phyloP scores from a whole-genome alignment of 1,140 invertebrate species.

The Drosophila kikkawai region DNA sequence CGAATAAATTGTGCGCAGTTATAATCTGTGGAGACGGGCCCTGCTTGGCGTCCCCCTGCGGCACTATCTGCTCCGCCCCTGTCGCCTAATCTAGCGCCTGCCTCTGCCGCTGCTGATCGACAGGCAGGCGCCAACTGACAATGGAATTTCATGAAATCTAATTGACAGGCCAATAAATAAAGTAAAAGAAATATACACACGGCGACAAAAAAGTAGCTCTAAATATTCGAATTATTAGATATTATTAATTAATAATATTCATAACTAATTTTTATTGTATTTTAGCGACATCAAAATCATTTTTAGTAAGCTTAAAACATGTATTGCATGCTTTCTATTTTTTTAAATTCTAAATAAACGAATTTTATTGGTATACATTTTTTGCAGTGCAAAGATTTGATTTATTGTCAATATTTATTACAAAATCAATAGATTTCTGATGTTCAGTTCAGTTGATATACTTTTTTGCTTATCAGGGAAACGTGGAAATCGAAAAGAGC shows the following conservation, averaged over 20 bases:
- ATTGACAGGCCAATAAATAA: constrained; percentile 47
- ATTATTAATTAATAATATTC: background rate
- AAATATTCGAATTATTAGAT: background rate
- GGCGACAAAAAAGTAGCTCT: constrained; percentile 1
- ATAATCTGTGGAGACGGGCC: constrained; percentile 34
- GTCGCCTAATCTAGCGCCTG: constrained; percentile 32
- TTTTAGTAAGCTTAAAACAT: no score
- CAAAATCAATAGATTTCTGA: constrained; percentile 1
- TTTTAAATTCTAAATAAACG: background rate
- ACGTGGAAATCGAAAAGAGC: background rate
- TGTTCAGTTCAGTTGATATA: background rate
- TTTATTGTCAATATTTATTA: background rate
- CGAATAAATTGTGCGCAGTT: constrained; percentile 60
- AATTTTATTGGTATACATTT: background rate
- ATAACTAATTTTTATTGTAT: no score
- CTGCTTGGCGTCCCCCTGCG: constrained; percentile 3
- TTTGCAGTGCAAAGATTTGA: background rate
- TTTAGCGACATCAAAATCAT: no score
- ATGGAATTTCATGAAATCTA: constrained; percentile 40
- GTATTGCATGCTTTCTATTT: no score
- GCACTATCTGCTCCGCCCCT: constrained; percentile 29
- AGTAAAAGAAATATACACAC: constrained; percentile 24
- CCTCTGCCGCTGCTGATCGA: constrained; percentile 28
- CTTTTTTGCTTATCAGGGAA: constrained; percentile 12
- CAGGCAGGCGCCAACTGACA: constrained; percentile 45